Percentiles rank a stretch among this genome's conserved stretches.
Evolutionary conservation across 2,797 vertebrate genomes (phyloP).

Genomic region (Ciconia nigra): DNA sequence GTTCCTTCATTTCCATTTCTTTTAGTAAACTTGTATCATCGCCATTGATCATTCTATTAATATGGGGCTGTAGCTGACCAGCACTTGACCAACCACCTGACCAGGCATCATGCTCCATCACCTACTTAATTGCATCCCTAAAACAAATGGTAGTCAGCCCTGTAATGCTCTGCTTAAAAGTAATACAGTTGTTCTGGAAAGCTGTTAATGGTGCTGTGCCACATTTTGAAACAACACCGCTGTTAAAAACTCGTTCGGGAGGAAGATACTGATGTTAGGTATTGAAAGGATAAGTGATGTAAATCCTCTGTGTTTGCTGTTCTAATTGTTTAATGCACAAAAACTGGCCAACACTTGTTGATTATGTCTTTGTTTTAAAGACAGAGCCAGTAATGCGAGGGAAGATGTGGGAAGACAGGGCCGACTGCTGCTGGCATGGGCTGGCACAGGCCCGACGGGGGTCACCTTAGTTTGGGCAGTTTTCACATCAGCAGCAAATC

Average conservation of each 20-base stretch:
- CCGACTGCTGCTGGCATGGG: fast-evolving
- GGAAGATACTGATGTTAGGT: not conserved
- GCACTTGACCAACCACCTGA: not conserved
- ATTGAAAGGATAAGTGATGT: constrained; percentile 5
- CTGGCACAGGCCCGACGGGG: fast-evolving
- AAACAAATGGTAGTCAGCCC: not conserved
- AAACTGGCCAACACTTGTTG: not conserved
- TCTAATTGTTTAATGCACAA: not conserved
- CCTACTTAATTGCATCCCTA: not conserved
- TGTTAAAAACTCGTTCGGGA: constrained; percentile 25
- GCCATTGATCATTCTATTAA: not conserved
- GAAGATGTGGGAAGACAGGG: fast-evolving
- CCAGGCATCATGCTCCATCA: not conserved
- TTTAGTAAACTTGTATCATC: not conserved
- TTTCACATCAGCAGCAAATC: not conserved
- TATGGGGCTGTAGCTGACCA: not conserved
- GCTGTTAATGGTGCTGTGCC: not conserved
- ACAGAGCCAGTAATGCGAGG: fast-evolving
- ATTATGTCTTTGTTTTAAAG: not conserved
- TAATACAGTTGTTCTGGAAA: not conserved
- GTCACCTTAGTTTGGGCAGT: not conserved
- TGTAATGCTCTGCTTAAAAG: not conserved
- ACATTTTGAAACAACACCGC: not conserved
- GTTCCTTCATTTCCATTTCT: not conserved
- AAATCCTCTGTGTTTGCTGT: not conserved